phyloP scores from a whole-genome alignment of 2,888 invertebrate species.

The Aphrophora alni region DNA sequence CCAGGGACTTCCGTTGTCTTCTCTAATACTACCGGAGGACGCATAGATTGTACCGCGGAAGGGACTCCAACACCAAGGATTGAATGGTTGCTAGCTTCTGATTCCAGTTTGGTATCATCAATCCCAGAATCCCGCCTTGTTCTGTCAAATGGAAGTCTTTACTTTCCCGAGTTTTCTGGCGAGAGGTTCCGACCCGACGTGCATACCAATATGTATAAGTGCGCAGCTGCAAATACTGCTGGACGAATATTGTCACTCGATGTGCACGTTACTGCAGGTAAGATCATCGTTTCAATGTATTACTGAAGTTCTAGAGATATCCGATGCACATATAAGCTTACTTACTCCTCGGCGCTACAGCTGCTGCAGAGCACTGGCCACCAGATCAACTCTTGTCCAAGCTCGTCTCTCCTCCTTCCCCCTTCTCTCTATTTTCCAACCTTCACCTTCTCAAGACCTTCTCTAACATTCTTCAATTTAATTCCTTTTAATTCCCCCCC shows the following conservation, averaged over 20 bases:
- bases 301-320: no score
- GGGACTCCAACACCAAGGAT: conserved; percentile 30
- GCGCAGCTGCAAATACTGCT: conserved; percentile 43
- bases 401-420: no score
- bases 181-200: conserved; percentile 51
- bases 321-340: no score
- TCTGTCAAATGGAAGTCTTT: conserved; percentile 49
- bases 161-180: conserved; percentile 51
- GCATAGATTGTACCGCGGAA: conserved; percentile 40
- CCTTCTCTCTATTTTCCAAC: no score
- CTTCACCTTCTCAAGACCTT: no score
- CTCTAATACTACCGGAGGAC: conserved; percentile 41
- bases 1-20: conserved; percentile 37
- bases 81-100: conserved; percentile 35
- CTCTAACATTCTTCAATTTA: no score
- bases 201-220: conserved; percentile 50
- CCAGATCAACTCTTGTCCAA: no score
- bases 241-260: conserved; percentile 41
- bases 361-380: no score
- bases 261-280: conserved; percentile 41
- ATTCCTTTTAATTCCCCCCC: no score
- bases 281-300: neutral
- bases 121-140: conserved; percentile 46
- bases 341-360: no score
- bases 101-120: conserved; percentile 45